Evolutionary conservation across 2,113 vertebrate species (phyloP), one percentile per base, ranked within the genome.

Genomic region (Corythoichthys intestinalis): DNA sequence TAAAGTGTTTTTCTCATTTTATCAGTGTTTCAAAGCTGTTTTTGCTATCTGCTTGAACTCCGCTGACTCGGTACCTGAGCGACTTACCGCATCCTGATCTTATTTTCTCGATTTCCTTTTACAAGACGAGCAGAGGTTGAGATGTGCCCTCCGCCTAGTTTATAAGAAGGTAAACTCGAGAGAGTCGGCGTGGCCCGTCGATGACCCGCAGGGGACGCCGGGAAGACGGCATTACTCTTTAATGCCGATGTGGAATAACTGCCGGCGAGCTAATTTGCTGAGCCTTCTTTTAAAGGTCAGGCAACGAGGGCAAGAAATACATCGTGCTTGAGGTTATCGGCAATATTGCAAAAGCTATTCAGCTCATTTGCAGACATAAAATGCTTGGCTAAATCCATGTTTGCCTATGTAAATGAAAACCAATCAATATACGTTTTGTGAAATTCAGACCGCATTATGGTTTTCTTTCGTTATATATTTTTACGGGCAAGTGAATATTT

Each of bases 211-310:
- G 66, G 77, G 67, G 74, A 76, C 75, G 79, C 53, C 8, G 3
- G 67, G 66, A 58, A 7, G 17, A 58, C 57, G 71, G 50, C 76
- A 86, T 84, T 82, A 82, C 75, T 85, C 79, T 86, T 82, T 81
- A 79, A 84, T 82, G 74, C 71, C 63, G 59, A 67, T 71, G 75
- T 84, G 78, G 83, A 89, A 81, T 84, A 85, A 83, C 75, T 39
- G 70, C 47, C 61, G 69, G 66, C 50, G 12, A 12, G 71, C 78
- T 87, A 78, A 86, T 87, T 83, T 87, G 77, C 65, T 77, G 72
- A 77, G 72, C 78, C 71, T 70, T 73, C 69, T 52, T 58, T 58
- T 60, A 83, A 90, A 87, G 84, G 83, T 85, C 87, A 86, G 67
- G 70, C 65, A 63, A 83, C 63, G 75, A 65, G 76, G 70, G 56